phyloP scores from a whole-genome alignment of 1,140 invertebrate species.

The Drosophila malerkotliana region DNA sequence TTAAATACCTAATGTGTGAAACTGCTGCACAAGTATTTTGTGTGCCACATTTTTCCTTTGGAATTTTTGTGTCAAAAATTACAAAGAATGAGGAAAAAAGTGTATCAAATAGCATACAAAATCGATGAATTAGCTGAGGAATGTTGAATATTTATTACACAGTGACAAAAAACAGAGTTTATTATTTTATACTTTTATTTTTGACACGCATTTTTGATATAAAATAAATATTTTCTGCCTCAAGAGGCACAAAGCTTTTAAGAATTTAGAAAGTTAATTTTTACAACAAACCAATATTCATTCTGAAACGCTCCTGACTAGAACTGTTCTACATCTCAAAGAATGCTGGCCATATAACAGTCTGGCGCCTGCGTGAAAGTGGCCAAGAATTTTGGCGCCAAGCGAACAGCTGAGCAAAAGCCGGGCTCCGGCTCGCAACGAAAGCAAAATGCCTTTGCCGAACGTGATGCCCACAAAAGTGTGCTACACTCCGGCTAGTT shows the following conservation, averaged over 20 bases:
- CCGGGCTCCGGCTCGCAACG: slow-evolving; percentile 24
- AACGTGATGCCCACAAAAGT: slow-evolving; percentile 45
- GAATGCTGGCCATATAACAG: slow-evolving; percentile 45
- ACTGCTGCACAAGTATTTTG: slow-evolving; percentile 45
- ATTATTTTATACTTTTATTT: no score
- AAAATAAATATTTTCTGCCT: no score
- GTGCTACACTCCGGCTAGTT: slow-evolving; percentile 50
- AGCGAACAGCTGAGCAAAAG: slow-evolving; percentile 56
- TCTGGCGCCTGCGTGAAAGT: slow-evolving; percentile 45
- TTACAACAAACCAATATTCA: not conserved
- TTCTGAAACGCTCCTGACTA: slow-evolving; percentile 30
- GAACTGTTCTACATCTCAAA: slow-evolving; percentile 39
- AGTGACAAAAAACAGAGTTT: not conserved
- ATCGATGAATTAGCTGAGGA: not conserved
- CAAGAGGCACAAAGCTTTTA: no score
- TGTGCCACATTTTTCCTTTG: slow-evolving; percentile 49
- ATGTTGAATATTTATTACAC: not conserved
- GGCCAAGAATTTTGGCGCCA: slow-evolving; percentile 66
- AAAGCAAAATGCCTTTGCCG: slow-evolving; percentile 20
- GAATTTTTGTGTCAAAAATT: slow-evolving; percentile 11
- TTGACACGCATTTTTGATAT: no score
- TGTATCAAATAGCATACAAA: not conserved
- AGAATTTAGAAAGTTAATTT: not conserved
- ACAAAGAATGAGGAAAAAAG: not conserved
- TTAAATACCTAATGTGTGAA: slow-evolving; percentile 65